Base-by-base conservation (phyloP, 1,140 invertebrate species). In the Linepithema humile region DNA sequence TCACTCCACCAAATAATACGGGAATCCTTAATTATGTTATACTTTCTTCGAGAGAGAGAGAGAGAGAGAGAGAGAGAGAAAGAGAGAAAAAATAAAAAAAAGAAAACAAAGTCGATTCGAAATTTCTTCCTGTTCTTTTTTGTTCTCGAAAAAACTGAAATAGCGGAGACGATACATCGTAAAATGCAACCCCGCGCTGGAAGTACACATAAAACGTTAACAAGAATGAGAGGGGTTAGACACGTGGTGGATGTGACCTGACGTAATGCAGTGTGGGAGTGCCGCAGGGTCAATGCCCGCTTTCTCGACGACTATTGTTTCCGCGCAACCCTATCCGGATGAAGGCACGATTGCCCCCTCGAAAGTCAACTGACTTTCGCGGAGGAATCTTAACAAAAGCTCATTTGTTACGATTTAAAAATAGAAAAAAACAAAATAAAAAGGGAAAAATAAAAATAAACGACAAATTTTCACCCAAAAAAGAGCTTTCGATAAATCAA, bases 241-340 rank as follows among this genome's bases (percentile, higher is more conserved):
- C 67, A 62, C 82, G 87, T 72, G 55, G 77, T 62, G 86, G 77
- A 85, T 77, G 73, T 67, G 73, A 83, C 86, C 87, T 92, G 90
- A 91, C 91, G 91, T 92, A 91, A 92, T 89, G 90, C 77, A 60
- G 84, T 92, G 91, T 91, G 90, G 91, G 90, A 92, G 90, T 88
- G 91, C 83, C 88, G 83, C 64, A 62, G 84, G 91, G 89, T 92
- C 91, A 92, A 90, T 74, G 90, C 78, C 90, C 91, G 74, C 75
- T 80, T 86, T 74, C 85, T 72, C 83, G 82, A 84, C 85, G 80
- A 88, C 86, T 85, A 90, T 88, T 87, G 89, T 91, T 91, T 85
- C 85, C 85, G 82, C 85, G 84, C 91, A 89, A 91, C 91, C 91
- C 91, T 40, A 55, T 87, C n/a, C 53, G 55, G 53, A 74, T 43